Evolutionary conservation across 1,140 invertebrate species (phyloP), one percentile per base, ranked within the genome.

Genomic region (Helicoverpa armigera): DNA sequence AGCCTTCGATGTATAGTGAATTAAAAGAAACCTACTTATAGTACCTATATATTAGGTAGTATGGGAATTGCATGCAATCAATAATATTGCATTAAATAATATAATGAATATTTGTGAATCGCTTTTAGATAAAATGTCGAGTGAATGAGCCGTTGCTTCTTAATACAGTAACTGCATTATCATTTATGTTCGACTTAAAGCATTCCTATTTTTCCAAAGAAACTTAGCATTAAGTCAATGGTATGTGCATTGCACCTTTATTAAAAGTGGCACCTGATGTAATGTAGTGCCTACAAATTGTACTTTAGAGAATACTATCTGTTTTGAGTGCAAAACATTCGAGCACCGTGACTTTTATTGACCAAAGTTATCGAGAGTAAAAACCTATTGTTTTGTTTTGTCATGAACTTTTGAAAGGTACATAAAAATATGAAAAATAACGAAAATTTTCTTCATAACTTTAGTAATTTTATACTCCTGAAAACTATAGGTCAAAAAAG

Each of bases 141-240:
- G 12, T 23, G 7, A 50, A 43, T 48, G 29, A 63, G 43, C 29
- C 5, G 43, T 48, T 70, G 9, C 9, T 70, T 10, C 18, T 48
- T 70, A n/a, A 12, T 70, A n/a, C 50, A 18, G 65, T 63, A 67
- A 48, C n/a, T 67, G 3, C 54, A 18, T 75, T 18, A 50, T 23
- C 31, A 18, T 50, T 29, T 51, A 50, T 50, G 16, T 13, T 14
- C 12, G 58, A 48, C 43, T 76, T 61, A 31, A 63, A 54, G 29
- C 73, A 76, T 76, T 76, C 73, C 73, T 76, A 76, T 76, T 76
- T 76, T 76, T 76, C 73, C 73, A 76, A 76, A 76, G 56, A 76
- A 76, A 61, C 10, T 18, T 76, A 76, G 73, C 12, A 63, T 23
- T 76, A 76, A 76, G 73, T 63, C 35, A 14, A 29, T 61, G 58